Conservation (phyloP, 1,140 invertebrate genomes). For the Ceratosolen solmsi region DNA sequence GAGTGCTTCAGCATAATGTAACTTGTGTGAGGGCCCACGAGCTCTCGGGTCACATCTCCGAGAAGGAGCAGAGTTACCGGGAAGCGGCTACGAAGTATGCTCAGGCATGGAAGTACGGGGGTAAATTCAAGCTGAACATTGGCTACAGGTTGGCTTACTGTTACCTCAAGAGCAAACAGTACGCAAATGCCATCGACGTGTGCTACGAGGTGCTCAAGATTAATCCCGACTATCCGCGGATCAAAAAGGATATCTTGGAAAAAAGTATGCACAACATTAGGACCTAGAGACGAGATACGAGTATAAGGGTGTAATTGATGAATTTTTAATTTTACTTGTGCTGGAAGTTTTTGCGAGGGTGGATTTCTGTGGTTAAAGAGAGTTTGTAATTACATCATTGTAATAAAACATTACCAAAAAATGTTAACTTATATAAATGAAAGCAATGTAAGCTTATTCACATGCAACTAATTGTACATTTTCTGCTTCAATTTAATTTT, state of each 20-base stretch:
- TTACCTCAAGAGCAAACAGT: constrained; percentile 91
- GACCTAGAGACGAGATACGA: constrained; percentile 68
- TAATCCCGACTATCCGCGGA: constrained; percentile 91
- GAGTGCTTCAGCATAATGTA: constrained; percentile 90
- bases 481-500: too few relatives aligned
- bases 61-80: constrained; percentile 93
- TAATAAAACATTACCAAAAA: too few relatives aligned
- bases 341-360: too few relatives aligned
- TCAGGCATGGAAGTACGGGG: constrained; percentile 87
- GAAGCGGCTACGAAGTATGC: constrained; percentile 90
- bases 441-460: too few relatives aligned
- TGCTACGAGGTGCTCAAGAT: constrained; percentile 86
- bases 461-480: too few relatives aligned
- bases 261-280: constrained; percentile 91
- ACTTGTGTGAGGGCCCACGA: constrained; percentile 94
- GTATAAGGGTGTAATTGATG: too few relatives aligned
- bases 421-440: too few relatives aligned
- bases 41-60: constrained; percentile 88
- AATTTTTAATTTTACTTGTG: too few relatives aligned
- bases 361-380: too few relatives aligned
- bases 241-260: constrained; percentile 94
- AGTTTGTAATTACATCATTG: too few relatives aligned
- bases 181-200: constrained; percentile 89
- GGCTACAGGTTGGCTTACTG: constrained; percentile 95
- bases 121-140: constrained; percentile 85